Base-by-base conservation (phyloP, 2,888 invertebrate genomes). In the Cheilosia impressa region DNA sequence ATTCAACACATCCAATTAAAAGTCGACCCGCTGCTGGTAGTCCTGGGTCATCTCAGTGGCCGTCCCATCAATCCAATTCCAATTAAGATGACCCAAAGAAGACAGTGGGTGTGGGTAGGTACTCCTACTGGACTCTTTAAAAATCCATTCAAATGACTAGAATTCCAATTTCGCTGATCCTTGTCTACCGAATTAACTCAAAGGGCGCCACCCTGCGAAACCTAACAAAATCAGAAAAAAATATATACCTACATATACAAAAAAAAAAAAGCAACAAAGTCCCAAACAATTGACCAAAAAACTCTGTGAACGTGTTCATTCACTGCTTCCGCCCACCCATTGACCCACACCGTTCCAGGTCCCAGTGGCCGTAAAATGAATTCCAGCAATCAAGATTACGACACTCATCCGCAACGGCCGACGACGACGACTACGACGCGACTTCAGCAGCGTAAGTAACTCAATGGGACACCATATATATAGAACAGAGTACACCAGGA, bases 371-470 rank as follows among this genome's bases (percentile, higher is more conserved):
- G 76, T 85, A 80, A 85, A 85, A 85, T 72, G 76, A 81, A 85
- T 85, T 80, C 76, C 81, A 77, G 72, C 81, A 77, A 85, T 85
- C 85, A 85, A 85, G 85, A 85, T 85, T 85, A 85, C 85, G 81
- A 81, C 76, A 77, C 71, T 81, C 81, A 77, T 77, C 80, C 76
- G 52, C 81, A 71, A 57, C 45, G 57, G 53, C 72, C 53, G 53
- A 15, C 58, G 71, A 58, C 73, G 63, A 31, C 31, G 9, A 31
- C 31, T 7, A 9, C 73, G 73, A 66, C 71, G 55, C 53, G 62
- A 52, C 58, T 65, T 60, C 66, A 72, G 60, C 81, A 72, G 71
- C 58, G 57, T 75, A 75, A 69, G 73, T 75, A 58, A 79, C 73
- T 75, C 43, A n/a, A 45, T 17, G 50, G 24, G 22, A 47, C 41